Evolutionary conservation across 2,113 vertebrate genomes (phyloP).

Genomic region (Tragulus kanchil): DNA sequence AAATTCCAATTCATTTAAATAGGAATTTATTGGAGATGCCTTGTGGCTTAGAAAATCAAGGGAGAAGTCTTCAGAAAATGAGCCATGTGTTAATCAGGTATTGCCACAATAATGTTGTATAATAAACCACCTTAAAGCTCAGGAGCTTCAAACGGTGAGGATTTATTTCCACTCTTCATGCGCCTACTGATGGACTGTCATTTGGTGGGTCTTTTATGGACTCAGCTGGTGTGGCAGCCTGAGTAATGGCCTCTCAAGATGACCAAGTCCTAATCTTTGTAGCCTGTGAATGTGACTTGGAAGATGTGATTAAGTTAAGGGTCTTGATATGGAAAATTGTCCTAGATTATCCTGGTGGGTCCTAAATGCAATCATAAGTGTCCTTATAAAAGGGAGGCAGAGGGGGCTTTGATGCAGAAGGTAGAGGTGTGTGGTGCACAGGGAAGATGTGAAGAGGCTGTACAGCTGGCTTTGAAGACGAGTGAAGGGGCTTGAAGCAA

Average conservation of each 20-base stretch:
- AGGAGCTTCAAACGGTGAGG: not conserved
- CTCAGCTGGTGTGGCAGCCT: not conserved
- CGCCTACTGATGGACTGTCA: not conserved
- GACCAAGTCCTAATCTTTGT: not conserved
- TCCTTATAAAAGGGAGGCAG: not conserved
- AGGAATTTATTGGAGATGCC: not conserved
- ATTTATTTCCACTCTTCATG: not conserved
- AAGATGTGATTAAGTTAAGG: not conserved
- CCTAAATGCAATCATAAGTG: not conserved
- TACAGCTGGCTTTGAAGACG: not conserved
- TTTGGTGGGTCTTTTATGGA: not conserved
- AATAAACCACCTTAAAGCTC: not conserved
- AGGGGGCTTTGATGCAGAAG: not conserved
- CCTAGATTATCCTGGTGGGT: not conserved
- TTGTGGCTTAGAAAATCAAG: slow-evolving; percentile 16
- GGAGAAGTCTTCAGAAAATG: not conserved
- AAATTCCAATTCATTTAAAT: slow-evolving; percentile 31
- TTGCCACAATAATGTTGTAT: not conserved
- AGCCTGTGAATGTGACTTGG: not conserved
- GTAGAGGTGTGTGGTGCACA: not conserved
- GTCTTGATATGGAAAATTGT: not conserved
- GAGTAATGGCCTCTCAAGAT: not conserved
- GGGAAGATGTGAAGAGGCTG: not conserved
- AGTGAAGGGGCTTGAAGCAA: not conserved
- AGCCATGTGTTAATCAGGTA: not conserved